These are phyloP conservation scores for Lymantria monacha DNA, from an alignment of 2,888 invertebrate species.

Conservation along the genomic window DNA sequence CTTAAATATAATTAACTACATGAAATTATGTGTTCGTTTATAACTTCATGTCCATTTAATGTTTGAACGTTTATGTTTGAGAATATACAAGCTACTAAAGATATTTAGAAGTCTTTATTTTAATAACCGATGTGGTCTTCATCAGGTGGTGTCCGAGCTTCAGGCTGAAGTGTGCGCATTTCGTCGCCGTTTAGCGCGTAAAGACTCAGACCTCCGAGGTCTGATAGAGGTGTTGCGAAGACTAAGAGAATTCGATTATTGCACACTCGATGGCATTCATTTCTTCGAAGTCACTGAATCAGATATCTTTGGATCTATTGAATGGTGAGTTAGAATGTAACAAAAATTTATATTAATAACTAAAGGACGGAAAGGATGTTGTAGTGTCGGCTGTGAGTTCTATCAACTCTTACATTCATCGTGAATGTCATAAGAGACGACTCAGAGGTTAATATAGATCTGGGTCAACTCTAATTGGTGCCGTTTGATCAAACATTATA, in stretches of 20 bases:
- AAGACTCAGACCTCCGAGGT: slow-evolving; percentile 77
- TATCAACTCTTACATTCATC: too few relatives aligned
- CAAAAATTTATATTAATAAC: too few relatives aligned
- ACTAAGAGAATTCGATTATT: slow-evolving; percentile 71
- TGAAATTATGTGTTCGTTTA: too few relatives aligned
- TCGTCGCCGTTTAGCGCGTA: slow-evolving; percentile 66
- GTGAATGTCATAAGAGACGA: too few relatives aligned
- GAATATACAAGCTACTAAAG: background rate
- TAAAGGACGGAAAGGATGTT: background rate
- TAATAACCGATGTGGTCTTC: background rate
- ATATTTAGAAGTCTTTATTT: background rate
- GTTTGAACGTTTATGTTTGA: too few relatives aligned
- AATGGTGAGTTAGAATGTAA: slow-evolving; percentile 51
- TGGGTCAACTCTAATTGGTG: too few relatives aligned
- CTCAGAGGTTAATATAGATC: too few relatives aligned
- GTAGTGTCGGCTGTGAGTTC: too few relatives aligned
- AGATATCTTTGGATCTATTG: slow-evolving; percentile 62
- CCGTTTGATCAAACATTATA: too few relatives aligned
- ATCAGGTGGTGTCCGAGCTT: slow-evolving; percentile 59
- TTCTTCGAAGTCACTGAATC: slow-evolving; percentile 78
- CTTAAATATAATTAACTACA: too few relatives aligned
- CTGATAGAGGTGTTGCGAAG: slow-evolving; percentile 79
- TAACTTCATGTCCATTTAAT: too few relatives aligned
- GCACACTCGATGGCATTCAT: slow-evolving; percentile 75
- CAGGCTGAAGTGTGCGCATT: slow-evolving; percentile 56